Percentiles rank a stretch among this genome's conserved stretches.
phyloP scores from a whole-genome alignment of 2,888 invertebrate genomes.

The Hirudinaria manillensis region DNA sequence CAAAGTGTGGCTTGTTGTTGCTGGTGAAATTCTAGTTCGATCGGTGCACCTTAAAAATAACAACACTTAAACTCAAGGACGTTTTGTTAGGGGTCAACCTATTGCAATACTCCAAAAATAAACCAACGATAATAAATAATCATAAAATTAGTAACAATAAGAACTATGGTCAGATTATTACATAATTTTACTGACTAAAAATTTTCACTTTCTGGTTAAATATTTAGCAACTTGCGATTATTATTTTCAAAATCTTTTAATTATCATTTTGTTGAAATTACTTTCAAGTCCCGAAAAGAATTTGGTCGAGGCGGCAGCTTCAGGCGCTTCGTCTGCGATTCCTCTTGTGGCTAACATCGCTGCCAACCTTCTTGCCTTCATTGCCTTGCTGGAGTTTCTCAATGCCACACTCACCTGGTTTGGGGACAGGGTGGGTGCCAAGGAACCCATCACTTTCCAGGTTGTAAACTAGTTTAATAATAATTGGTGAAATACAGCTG shows the following conservation, averaged over 20 bases:
- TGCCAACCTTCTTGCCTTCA: constrained; percentile 84
- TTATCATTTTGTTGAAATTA: neutral
- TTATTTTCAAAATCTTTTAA: neutral
- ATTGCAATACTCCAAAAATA: no score
- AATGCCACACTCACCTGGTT: constrained; percentile 65
- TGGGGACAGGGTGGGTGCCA: constrained; percentile 62
- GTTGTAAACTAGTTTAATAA: constrained; percentile 45
- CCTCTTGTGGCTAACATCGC: constrained; percentile 76
- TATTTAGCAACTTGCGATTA: no score
- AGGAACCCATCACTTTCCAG: constrained; percentile 56
- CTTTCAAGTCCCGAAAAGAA: constrained; percentile 69
- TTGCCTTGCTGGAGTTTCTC: constrained; percentile 77
- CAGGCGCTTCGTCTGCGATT: constrained; percentile 77
- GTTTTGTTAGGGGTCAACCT: no score
- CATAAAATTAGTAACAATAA: no score
- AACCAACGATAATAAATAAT: no score
- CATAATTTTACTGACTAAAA: no score
- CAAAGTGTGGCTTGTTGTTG: no score
- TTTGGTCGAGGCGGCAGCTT: constrained; percentile 80
- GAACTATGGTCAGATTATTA: no score
- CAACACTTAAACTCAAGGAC: no score
- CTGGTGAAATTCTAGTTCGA: no score
- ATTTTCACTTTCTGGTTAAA: no score
- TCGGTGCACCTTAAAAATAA: no score
- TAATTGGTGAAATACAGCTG: neutral